Conservation (phyloP, 2,797 vertebrate genomes). For the Tadarida brasiliensis region DNA sequence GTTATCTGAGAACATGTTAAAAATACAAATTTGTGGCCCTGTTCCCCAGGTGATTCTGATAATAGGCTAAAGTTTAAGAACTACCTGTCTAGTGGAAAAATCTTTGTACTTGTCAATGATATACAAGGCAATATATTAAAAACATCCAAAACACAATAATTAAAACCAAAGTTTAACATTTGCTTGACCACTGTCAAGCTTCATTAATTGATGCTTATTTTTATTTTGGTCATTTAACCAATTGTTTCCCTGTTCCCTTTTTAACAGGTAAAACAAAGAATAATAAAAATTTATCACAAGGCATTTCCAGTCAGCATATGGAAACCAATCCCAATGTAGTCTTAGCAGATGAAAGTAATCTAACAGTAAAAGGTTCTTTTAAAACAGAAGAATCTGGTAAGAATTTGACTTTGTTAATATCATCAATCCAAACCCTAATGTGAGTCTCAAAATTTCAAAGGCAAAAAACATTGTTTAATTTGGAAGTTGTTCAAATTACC, state of each 20-base stretch:
- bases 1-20: neutral
- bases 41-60: neutral
- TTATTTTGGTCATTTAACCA: constrained; percentile 51
- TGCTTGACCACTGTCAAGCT: constrained; percentile 49
- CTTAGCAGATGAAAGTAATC: constrained; percentile 86
- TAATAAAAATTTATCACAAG: constrained; percentile 87
- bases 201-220: constrained; percentile 48
- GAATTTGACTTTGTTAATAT: constrained; percentile 65
- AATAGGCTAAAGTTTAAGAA: constrained; percentile 12
- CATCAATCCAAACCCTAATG: constrained; percentile 34
- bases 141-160: neutral
- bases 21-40: neutral
- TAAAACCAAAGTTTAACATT: constrained; percentile 65
- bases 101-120: neutral
- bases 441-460: constrained; percentile 41
- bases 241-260: constrained; percentile 74
- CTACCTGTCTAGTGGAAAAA: neutral
- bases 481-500: constrained; percentile 47
- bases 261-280: constrained; percentile 92
- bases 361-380: constrained; percentile 87
- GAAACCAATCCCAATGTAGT: constrained; percentile 84
- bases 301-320: constrained; percentile 85
- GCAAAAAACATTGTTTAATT: constrained; percentile 52
- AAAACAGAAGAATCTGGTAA: constrained; percentile 87
- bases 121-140: constrained; percentile 37